Base-by-base conservation (phyloP, 1,140 invertebrate genomes). In the Diorhabda sublineata region DNA sequence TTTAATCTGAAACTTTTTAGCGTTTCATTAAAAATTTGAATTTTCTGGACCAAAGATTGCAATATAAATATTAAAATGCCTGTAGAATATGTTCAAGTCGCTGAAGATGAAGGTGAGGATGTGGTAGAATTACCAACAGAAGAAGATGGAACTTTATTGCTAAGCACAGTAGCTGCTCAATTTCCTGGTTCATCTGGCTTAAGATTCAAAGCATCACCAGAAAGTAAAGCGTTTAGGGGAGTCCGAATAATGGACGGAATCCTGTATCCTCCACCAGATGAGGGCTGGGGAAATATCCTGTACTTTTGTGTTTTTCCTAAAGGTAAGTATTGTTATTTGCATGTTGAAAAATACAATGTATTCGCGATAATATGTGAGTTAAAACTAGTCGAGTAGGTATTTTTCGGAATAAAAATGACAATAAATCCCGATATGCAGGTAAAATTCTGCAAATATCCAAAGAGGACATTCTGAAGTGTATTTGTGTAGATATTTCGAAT, bases 261-360 rank as follows among this genome's bases (percentile, higher is more conserved):
- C 75, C 85, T 98, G 52, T 92, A 95, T 84, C 89, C 94, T 42
- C 94, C 94, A 43, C 93, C 93, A 62, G 93, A 94, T 76, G 89
- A 90, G 80, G 93, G 92, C 77, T 98, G 96, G 96, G 92, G 92
- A 74, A 91, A 91, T 79, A 87, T 89, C 77, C 74, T 81, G 42
- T 81, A 78, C 69, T 80, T 95, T 81, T 96, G 94, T 83, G 96
- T 97, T 70, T 98, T 98, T 84, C 96, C 96, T n/a, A 98, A 98
- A 91, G 92, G 92, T 94, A 83, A 77, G 76, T 75, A 8, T n/a
- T 52, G 4, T 8, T 52, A 26, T 26, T 26, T 26, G 26, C 26
- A 26, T 26, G 26, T 26, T 26, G 1, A 26, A 26, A 26, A 26
- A 26, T 26, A 26, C 26, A 26, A 26, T 26, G 26, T 26, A 26